These are phyloP conservation scores for Catharus bicknelli DNA, from an alignment of 2,113 vertebrate species.

Conservation along the genomic window DNA sequence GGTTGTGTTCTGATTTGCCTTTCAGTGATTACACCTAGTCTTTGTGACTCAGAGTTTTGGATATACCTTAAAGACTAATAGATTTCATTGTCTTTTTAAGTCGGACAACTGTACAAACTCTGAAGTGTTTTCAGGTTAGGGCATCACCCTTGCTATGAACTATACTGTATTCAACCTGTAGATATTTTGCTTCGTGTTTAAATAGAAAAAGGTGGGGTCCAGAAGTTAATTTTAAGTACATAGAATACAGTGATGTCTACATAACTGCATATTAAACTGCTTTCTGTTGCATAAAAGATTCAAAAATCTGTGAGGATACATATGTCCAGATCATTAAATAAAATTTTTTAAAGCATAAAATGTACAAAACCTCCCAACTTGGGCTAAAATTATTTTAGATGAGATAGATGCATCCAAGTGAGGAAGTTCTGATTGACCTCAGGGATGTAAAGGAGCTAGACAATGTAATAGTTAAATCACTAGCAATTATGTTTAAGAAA, in stretches of 20 bases:
- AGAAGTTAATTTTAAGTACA: neutral
- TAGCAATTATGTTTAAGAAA: neutral
- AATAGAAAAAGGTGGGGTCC: neutral
- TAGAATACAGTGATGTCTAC: neutral
- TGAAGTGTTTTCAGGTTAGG: neutral
- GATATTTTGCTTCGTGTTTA: neutral
- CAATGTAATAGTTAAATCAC: neutral
- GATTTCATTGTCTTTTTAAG: neutral
- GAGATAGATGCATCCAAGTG: neutral
- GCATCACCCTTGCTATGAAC: neutral
- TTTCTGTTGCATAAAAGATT: neutral
- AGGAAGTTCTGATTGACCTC: neutral
- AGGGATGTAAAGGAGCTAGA: neutral
- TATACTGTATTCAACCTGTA: neutral
- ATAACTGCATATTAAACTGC: neutral
- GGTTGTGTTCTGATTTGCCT: neutral
- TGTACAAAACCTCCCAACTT: fast-evolving
- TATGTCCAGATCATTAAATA: fast-evolving
- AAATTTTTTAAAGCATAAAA: neutral
- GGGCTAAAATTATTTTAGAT: neutral
- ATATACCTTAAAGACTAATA: neutral
- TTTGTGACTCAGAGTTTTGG: neutral
- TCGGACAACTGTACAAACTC: neutral
- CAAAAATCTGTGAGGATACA: neutral
- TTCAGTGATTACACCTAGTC: neutral